These are phyloP conservation scores for Resseliella maxima DNA, from an alignment of 2,888 invertebrate genomes.

Conservation along the genomic window DNA sequence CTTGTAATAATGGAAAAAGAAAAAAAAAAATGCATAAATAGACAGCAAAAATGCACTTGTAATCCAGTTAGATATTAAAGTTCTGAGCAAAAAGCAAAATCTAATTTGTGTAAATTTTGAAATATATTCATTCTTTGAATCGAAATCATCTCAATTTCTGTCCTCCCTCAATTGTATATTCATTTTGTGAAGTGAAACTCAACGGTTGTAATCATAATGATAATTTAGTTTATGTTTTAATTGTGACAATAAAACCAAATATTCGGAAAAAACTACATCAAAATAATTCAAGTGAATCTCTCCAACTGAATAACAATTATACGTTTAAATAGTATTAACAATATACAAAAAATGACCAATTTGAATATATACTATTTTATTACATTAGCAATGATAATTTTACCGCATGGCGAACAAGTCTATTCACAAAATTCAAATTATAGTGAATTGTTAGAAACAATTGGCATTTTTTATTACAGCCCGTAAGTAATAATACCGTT, in stretches of 20 bases:
- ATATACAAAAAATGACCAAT: background rate
- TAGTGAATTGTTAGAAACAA: constrained; percentile 24
- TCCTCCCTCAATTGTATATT: too few relatives aligned
- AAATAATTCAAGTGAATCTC: too few relatives aligned
- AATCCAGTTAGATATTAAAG: background rate
- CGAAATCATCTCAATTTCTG: too few relatives aligned
- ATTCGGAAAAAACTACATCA: too few relatives aligned
- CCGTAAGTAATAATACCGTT: constrained; percentile 35
- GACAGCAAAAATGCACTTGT: background rate
- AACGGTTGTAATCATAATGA: too few relatives aligned
- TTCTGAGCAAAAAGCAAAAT: background rate
- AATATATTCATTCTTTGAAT: background rate
- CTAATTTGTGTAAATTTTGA: background rate
- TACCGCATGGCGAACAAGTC: background rate
- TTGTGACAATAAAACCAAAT: too few relatives aligned
- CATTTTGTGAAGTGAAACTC: too few relatives aligned
- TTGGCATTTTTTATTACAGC: constrained; percentile 53
- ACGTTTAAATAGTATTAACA: background rate
- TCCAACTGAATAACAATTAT: too few relatives aligned
- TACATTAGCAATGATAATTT: background rate
- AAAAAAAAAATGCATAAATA: constrained; percentile 18
- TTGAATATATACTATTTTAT: background rate
- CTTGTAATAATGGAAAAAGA: background rate
- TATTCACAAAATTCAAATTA: background rate
- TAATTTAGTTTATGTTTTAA: too few relatives aligned